Evolutionary conservation across 2,888 invertebrate species (phyloP).

Genomic region (Rhogogaster chlorosoma): DNA sequence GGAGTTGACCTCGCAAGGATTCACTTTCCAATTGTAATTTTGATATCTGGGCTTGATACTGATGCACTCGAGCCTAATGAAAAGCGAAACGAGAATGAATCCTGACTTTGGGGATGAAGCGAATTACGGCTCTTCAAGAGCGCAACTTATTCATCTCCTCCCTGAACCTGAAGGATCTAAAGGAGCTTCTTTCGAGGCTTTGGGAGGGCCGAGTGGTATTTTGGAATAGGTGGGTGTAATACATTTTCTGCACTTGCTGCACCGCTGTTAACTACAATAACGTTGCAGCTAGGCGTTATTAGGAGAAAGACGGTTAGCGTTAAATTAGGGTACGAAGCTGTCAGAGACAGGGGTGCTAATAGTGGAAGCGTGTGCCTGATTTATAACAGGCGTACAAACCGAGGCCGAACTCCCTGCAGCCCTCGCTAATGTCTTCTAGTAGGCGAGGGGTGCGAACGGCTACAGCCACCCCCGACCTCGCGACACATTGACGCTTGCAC

Average conservation of each 20-base stretch:
- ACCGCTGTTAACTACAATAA: slow-evolving; percentile 28
- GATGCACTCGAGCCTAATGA: slow-evolving; percentile 85
- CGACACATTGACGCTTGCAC: slow-evolving; percentile 45
- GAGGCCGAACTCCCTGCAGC: slow-evolving; percentile 54
- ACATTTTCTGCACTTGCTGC: slow-evolving; percentile 45
- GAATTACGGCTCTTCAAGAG: background rate
- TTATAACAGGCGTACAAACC: slow-evolving; percentile 68
- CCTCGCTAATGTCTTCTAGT: slow-evolving; percentile 54
- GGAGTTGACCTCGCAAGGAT: slow-evolving; percentile 79
- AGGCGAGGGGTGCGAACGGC: slow-evolving; percentile 43
- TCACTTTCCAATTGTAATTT: slow-evolving; percentile 86
- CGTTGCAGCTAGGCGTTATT: slow-evolving; percentile 63
- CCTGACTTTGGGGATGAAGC: background rate
- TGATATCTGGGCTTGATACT: slow-evolving; percentile 85
- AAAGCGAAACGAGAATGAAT: slow-evolving; percentile 61
- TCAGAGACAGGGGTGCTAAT: slow-evolving; percentile 72
- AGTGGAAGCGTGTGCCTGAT: slow-evolving; percentile 74
- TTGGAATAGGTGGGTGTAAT: background rate
- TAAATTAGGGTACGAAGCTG: slow-evolving; percentile 72
- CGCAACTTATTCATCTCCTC: background rate
- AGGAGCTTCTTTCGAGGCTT: background rate
- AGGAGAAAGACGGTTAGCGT: slow-evolving; percentile 70
- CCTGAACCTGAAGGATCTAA: background rate
- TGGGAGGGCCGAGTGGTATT: background rate
- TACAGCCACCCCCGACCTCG: slow-evolving; percentile 18